Evolutionary conservation across 2,113 vertebrate genomes (phyloP), one percentile per base, ranked within the genome.

Genomic region (Gorsachius goisagi): DNA sequence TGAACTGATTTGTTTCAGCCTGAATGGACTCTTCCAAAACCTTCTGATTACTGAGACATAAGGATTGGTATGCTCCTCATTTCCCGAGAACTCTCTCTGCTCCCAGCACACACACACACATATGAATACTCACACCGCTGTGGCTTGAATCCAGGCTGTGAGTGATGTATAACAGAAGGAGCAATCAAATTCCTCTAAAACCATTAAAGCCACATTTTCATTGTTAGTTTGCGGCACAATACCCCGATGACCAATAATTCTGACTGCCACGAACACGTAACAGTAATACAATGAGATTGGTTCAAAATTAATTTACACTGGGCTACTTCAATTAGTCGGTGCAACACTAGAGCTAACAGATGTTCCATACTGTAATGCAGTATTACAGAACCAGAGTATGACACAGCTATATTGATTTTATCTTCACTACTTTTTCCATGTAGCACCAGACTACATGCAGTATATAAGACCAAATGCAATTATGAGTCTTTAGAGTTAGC

Each of bases 141-240:
- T 85, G 80, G 56, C 52, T 52, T 68, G 76, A 89, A 56, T 68
- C 56, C 84, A 92, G 47, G 9, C 19, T 75, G n/a, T 78, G 86
- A 81, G 71, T 68, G 41, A 81, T 55, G 9, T 56, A 72, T 64
- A 84, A 75, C 26, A 90, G 79, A 88, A 83, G 17, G 20, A 95
- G 37, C 47, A 77, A 95, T 74, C 41, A 95, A 84, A 90, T 87
- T 35, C 35, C 45, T 81, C 45, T 90, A 73, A 83, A 93, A 68
- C 15, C 27, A 85, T 56, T 84, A 69, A 89, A 92, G 68, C 50
- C 59, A 89, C 10, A 73, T 86, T 89, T 92, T 92, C 35, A 35
- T 35, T 66, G 56, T 63, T 50, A 73, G 37, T 74, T 95, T 90
- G 85, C 2, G 1, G 39, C 49, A 32, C 44, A 72, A 47, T 60